Conservation (phyloP, 2,113 vertebrate species). For the Calidris pygmaea region DNA sequence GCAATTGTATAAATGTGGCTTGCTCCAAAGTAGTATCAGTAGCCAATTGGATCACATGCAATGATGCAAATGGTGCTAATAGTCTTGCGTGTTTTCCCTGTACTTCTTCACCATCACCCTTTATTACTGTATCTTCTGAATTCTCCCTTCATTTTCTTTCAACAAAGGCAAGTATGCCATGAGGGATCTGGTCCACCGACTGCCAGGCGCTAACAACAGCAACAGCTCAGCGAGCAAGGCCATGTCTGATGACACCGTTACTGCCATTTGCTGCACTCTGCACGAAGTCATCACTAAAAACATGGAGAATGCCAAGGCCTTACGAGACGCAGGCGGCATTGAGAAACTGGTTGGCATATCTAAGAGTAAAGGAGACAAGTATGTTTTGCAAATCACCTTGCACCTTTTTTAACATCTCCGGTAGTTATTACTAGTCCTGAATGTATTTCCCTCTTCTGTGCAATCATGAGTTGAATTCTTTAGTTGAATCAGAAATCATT, state of each 20-base stretch:
- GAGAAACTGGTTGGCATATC: conserved; percentile 98
- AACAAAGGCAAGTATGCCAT: conserved; percentile 94
- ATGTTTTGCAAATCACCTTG: conserved; percentile 68
- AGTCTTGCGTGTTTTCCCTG: conserved; percentile 28
- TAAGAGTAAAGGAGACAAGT: conserved; percentile 99
- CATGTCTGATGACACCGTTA: conserved; percentile 98
- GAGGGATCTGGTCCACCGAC: conserved; percentile 95
- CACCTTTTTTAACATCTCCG: conserved; percentile 16
- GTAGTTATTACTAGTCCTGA: background rate
- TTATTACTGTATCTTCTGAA: conserved; percentile 40
- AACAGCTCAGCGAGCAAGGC: conserved; percentile 85
- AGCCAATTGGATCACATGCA: background rate
- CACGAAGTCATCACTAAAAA: conserved; percentile 99
- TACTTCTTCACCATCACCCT: background rate
- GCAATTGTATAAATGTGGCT: background rate
- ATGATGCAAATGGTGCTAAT: conserved; percentile 8
- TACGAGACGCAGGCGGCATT: conserved; percentile 95
- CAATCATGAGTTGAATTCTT: background rate
- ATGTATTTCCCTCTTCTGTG: background rate
- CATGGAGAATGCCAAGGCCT: conserved; percentile 99
- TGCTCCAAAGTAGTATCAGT: background rate
- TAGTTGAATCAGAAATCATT: background rate
- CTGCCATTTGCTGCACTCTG: conserved; percentile 96
- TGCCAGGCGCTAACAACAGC: conserved; percentile 90
- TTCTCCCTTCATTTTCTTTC: conserved; percentile 55